Evolutionary conservation across 2,888 invertebrate genomes (phyloP), one percentile per base, ranked within the genome.

Genomic region (Itoplectis maculator): DNA sequence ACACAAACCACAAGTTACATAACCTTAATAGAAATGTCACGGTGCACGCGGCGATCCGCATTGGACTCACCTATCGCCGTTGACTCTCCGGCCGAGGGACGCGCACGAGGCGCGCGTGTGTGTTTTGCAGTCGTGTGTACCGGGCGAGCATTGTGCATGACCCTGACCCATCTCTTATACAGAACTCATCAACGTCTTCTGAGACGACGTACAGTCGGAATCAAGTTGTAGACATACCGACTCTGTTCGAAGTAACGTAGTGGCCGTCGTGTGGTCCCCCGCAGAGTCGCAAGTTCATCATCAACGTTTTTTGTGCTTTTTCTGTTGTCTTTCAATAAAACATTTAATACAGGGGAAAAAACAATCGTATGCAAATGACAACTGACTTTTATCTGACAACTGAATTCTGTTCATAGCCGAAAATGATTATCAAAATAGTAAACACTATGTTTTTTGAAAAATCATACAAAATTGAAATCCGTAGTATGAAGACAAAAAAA

Each of bases 141-240:
- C 69, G 35, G 11, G 23, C 54, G 66, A 79, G 76, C 76, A 89
- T 89, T 87, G 88, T 88, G 86, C 84, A 86, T 90, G 90, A 90
- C 90, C 90, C 89, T 90, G 90, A 90, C 90, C 90, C 90, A 90
- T 89, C 89, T 90, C 88, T 88, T 88, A 88, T 90, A 89, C 87
- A 89, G 86, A 89, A 84, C 89, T 90, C 88, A 89, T 90, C 89
- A 89, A 83, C 84, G 88, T 89, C 88, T 89, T 90, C 88, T 87
- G 86, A 90, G 89, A 87, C 85, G 86, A 82, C 74, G 89, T 90
- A 89, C 89, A 89, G 89, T 89, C 88, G 49, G 82, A 83, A 85
- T 83, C 87, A 79, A 79, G 84, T 84, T 79, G 40, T 49, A 35
- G 49, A 2, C 29, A 5, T 15, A 56, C 63, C 69, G 63, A 49